Evolutionary conservation across 2,113 vertebrate genomes (phyloP), one percentile per base, ranked within the genome.

Genomic region (Coptodon rendalli): DNA sequence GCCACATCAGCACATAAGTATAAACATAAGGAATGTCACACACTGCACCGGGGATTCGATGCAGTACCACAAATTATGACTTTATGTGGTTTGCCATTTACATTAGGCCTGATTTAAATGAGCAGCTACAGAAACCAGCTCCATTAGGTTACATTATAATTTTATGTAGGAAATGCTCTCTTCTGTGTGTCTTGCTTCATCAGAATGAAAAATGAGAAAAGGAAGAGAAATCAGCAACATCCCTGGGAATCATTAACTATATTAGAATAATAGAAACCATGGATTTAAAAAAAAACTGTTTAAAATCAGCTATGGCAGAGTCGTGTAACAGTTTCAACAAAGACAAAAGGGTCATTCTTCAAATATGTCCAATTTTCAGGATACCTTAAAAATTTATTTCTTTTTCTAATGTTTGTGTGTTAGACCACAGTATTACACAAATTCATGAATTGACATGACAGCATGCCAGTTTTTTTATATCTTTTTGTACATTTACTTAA

Each of bases 21-120:
- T 50, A 50, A 78, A 78, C 45, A 50, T 5, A n/a, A n/a, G 27
- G 9, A 45, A 78, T 11, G 8, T 50, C 43, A 78, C 43, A 50
- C 43, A n/a, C 10, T 78, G 5, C 40, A 78, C 24, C 43, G 1
- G 27, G 71, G 43, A 76, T 31, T 48, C 4, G 3, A 31, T n/a
- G 27, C 4, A 50, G 24, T 50, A 78, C 27, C 45, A 78, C 43
- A 50, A 78, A 50, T 78, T 50, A 78, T 17, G 43, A n/a, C 16
- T 76, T 73, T 53, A 31, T 48, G 82, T 86, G 53, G 48, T 80
- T 85, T 81, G 3, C 56, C 66, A 52, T 68, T 80, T 86, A 53
- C 54, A 85, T 13, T 27, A 34, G 7, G 29, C n/a, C 66, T 66
- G 34, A 73, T 36, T 56, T 8, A 53, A 19, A 48, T 50, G 16